phyloP scores from a whole-genome alignment of 2,113 vertebrate species.

The Daphoenositta chrysoptera region DNA sequence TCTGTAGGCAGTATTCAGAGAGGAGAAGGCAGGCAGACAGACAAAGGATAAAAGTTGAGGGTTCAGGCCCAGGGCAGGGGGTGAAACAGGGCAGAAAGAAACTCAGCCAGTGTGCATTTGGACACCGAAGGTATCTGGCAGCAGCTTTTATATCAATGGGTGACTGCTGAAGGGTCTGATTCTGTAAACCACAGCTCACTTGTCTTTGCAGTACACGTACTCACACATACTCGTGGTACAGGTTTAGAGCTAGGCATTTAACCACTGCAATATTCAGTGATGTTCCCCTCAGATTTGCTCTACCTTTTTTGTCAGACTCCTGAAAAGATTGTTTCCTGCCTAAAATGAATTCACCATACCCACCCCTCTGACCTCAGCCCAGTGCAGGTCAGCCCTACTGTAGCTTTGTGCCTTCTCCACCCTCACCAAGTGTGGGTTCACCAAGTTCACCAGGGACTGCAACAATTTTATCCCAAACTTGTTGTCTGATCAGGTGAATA shows the following conservation, averaged over 20 bases:
- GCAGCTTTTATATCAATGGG: fast-evolving
- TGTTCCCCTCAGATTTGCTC: not conserved
- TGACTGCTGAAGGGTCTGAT: not conserved
- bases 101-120: fast-evolving
- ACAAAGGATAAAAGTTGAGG: not conserved
- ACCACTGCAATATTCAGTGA: not conserved
- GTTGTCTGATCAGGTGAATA: slow-evolving; percentile 2
- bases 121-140: not conserved
- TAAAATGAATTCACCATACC: not conserved
- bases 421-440: not conserved
- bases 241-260: not conserved
- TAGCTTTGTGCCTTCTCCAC: not conserved
- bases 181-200: not conserved
- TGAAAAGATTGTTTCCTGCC: not conserved
- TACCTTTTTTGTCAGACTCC: not conserved
- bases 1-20: not conserved
- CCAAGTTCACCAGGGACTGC: not conserved
- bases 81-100: not conserved
- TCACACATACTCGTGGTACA: fast-evolving
- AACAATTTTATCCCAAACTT: not conserved
- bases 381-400: not conserved
- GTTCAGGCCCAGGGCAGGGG: not conserved
- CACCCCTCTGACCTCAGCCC: not conserved
- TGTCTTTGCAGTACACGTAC: not conserved
- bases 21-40: not conserved